phyloP scores from a whole-genome alignment of 2,888 invertebrate species.

The Pachydiplax longipennis region DNA sequence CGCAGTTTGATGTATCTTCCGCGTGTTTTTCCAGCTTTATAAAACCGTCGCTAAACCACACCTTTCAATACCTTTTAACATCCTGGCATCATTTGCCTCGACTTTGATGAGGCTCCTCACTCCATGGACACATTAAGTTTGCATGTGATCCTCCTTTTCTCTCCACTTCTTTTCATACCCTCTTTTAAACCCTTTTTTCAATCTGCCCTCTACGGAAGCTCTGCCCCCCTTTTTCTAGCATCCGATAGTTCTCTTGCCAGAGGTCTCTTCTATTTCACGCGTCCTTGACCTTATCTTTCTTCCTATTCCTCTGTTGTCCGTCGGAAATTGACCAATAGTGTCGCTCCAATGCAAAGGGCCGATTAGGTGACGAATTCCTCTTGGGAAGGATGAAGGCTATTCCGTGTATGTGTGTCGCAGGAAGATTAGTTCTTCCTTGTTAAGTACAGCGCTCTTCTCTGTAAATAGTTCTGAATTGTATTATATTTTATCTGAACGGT shows the following conservation, averaged over 20 bases:
- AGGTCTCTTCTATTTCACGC: not conserved
- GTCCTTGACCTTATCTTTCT: not conserved
- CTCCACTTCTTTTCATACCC: not conserved
- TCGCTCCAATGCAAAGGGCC: too few relatives aligned
- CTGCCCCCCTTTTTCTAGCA: not conserved
- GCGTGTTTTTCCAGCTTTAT: not conserved
- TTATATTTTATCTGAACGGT: too few relatives aligned
- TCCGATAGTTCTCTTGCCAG: not conserved
- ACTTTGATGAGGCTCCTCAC: not conserved
- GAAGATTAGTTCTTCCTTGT: too few relatives aligned
- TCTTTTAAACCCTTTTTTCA: not conserved
- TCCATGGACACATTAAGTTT: not conserved
- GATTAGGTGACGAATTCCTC: too few relatives aligned
- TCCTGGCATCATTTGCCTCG: not conserved
- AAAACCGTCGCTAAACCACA: not conserved
- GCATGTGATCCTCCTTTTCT: not conserved
- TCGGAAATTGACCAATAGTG: not conserved
- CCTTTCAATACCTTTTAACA: not conserved
- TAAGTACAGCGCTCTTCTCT: too few relatives aligned
- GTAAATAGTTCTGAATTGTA: too few relatives aligned
- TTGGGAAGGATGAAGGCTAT: too few relatives aligned
- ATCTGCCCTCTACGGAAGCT: not conserved
- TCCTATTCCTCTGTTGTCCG: not conserved
- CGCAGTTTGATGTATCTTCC: too few relatives aligned
- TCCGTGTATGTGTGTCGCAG: too few relatives aligned